A percentile compares a stretch with the other conserved stretches of the same genome.
Evolutionary conservation across 2,888 invertebrate genomes (phyloP).

Genomic region (Strigamia transsilvanica): DNA sequence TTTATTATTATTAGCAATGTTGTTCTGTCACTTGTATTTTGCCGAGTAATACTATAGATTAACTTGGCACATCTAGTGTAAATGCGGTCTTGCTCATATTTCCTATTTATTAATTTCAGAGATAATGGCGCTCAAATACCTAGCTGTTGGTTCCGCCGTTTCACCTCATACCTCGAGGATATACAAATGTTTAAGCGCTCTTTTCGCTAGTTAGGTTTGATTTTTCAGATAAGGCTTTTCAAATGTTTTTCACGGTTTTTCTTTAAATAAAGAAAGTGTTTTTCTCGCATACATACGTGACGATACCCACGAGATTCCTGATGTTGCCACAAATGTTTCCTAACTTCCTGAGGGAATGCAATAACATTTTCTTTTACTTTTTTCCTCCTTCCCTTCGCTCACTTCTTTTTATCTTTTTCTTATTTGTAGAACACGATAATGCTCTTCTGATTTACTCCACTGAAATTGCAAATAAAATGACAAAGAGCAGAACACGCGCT

Average conservation of each 20-base stretch:
- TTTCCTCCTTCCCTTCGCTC: background rate
- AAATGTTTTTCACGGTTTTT: conserved; percentile 9
- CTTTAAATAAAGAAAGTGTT: conserved; percentile 33
- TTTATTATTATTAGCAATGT: too few species aligned
- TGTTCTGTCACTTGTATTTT: too few species aligned
- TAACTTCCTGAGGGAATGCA: conserved; percentile 42
- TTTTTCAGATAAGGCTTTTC: conserved; percentile 1
- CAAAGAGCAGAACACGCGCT: background rate
- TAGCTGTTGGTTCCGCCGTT: background rate
- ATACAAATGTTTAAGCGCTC: background rate
- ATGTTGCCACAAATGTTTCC: conserved; percentile 38
- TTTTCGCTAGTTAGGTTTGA: background rate
- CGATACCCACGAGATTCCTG: conserved; percentile 28
- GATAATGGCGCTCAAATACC: background rate
- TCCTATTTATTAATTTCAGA: background rate
- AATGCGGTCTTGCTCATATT: background rate
- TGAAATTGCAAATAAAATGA: conserved; percentile 12
- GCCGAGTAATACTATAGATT: too few species aligned
- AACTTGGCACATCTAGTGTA: too few species aligned
- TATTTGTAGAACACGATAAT: conserved; percentile 31
- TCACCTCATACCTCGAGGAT: background rate
- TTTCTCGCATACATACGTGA: conserved; percentile 22
- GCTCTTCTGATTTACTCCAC: conserved; percentile 35
- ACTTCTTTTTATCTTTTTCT: background rate
- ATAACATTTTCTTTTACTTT: conserved; percentile 22